Evolutionary conservation across 2,113 vertebrate species (phyloP).

Genomic region (Balaenoptera acutorostrata): DNA sequence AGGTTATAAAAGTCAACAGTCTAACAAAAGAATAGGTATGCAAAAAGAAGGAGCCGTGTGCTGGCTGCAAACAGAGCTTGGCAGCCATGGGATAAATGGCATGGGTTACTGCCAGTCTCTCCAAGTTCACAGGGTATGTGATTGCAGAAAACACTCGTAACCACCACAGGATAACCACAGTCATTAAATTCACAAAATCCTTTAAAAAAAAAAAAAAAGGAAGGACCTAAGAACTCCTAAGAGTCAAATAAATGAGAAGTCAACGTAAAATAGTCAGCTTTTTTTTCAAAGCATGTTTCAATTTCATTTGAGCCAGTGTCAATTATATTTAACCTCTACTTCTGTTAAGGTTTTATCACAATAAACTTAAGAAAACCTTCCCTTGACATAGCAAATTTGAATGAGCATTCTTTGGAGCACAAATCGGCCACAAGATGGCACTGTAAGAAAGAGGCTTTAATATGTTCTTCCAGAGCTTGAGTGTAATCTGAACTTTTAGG

Average conservation of each 20-base stretch:
- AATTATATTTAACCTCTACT: not conserved
- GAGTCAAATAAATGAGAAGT: not conserved
- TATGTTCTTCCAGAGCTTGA: not conserved
- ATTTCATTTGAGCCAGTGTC: not conserved
- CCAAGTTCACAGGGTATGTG: not conserved
- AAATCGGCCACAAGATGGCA: conserved; percentile 51
- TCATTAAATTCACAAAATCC: conserved; percentile 29
- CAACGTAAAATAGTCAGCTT: not conserved
- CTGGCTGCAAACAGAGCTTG: conserved; percentile 15
- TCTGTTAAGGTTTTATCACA: not conserved
- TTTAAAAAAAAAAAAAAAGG: not conserved
- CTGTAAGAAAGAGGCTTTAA: not conserved
- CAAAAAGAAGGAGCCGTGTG: not conserved
- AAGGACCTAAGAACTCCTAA: not conserved
- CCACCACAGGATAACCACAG: not conserved
- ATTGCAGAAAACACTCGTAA: conserved; percentile 10
- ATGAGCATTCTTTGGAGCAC: not conserved
- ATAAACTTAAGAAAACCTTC: not conserved
- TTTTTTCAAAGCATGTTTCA: not conserved
- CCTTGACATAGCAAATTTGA: not conserved
- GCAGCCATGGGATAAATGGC: not conserved
- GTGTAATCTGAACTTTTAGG: conserved; percentile 1
- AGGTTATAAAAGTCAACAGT: not conserved
- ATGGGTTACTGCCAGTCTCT: not conserved
- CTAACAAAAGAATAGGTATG: not conserved